These are phyloP conservation scores for Chionomys nivalis DNA, from an alignment of 2,113 vertebrate genomes.

Conservation along the genomic window DNA sequence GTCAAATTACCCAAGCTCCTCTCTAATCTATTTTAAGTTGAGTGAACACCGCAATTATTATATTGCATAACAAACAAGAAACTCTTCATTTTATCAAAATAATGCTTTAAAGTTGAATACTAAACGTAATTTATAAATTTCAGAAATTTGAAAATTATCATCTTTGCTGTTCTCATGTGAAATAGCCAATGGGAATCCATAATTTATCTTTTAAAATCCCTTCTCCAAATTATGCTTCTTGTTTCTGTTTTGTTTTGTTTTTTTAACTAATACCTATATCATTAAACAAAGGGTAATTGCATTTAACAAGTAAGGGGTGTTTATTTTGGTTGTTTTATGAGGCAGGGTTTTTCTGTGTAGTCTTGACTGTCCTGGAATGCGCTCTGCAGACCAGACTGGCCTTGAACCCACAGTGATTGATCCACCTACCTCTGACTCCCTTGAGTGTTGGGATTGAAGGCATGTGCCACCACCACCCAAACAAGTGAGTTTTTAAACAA, in stretches of 20 bases:
- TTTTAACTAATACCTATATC: neutral
- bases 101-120: neutral
- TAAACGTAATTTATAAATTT: neutral
- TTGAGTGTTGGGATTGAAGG: too few relatives aligned
- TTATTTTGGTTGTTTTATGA: too few relatives aligned
- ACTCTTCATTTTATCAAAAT: neutral
- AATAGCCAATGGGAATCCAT: neutral
- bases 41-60: constrained; percentile 41
- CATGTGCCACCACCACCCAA: too few relatives aligned
- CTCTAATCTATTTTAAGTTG: constrained; percentile 52
- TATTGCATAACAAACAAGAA: neutral
- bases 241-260: neutral
- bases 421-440: too few relatives aligned
- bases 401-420: too few relatives aligned
- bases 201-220: neutral
- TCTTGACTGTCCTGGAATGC: too few relatives aligned
- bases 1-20: constrained; percentile 70
- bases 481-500: neutral
- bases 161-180: neutral
- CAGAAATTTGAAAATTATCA: constrained; percentile 11
- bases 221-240: neutral
- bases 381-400: too few relatives aligned
- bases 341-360: too few relatives aligned
- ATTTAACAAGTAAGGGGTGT: neutral
- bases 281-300: neutral